phyloP scores from a whole-genome alignment of 2,113 vertebrate genomes.

The Bujurquina vittata region DNA sequence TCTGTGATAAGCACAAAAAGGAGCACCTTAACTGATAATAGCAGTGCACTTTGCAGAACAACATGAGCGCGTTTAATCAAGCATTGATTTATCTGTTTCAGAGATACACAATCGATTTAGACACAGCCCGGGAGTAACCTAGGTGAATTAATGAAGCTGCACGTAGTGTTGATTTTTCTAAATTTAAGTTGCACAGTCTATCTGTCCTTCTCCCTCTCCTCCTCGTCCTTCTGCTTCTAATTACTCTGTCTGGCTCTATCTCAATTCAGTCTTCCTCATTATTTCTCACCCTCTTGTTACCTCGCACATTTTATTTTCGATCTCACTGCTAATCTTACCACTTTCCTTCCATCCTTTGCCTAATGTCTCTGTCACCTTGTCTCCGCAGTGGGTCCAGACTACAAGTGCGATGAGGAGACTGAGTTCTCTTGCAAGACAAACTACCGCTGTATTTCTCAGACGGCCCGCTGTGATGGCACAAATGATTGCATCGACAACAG shows the following conservation, averaged over 20 bases:
- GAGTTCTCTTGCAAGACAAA: conserved; percentile 80
- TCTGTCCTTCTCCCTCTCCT: neutral
- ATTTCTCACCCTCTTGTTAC: neutral
- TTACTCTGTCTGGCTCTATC: neutral
- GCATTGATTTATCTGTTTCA: conserved; percentile 4
- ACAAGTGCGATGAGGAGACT: conserved; percentile 72
- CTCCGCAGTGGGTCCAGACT: conserved; percentile 69
- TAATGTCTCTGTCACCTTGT: conserved; percentile 8
- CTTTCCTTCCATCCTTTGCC: neutral
- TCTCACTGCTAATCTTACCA: neutral
- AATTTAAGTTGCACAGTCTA: neutral
- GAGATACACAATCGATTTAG: neutral
- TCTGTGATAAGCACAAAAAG: neutral
- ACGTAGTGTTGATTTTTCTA: neutral
- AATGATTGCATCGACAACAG: conserved; percentile 79
- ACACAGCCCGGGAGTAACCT: neutral
- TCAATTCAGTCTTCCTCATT: neutral
- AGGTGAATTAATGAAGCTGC: conserved; percentile 10
- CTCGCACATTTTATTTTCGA: neutral
- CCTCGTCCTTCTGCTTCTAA: neutral
- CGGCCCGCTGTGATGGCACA: conserved; percentile 74
- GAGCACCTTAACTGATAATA: neutral
- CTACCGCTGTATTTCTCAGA: conserved; percentile 78
- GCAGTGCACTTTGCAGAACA: neutral
- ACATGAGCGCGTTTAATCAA: conserved; percentile 10